Conservation (phyloP, 2,797 vertebrate genomes). For the Rhincodon typus region DNA sequence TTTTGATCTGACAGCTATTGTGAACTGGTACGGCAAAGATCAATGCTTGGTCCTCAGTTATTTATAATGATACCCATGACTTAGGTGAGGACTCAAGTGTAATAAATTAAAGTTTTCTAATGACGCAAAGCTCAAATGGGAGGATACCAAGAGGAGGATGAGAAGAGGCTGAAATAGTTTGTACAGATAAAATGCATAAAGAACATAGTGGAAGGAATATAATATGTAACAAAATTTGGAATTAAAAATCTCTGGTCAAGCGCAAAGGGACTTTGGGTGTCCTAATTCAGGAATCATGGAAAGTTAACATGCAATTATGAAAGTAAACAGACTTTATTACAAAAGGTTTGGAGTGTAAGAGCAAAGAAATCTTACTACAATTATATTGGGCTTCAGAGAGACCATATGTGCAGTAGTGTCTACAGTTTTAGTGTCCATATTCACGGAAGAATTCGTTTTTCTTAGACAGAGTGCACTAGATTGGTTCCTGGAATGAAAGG, state of each 20-base stretch:
- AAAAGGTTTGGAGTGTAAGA: background rate
- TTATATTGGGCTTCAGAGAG: background rate
- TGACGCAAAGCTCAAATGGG: background rate
- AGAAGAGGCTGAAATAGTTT: too few relatives aligned
- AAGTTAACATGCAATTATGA: background rate
- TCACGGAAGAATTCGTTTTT: background rate
- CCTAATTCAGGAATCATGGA: background rate
- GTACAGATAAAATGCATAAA: background rate
- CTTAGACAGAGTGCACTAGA: background rate
- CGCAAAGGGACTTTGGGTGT: too few relatives aligned
- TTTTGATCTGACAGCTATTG: too few relatives aligned
- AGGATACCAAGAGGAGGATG: background rate
- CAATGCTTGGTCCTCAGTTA: background rate
- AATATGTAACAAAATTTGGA: background rate
- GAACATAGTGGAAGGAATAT: background rate
- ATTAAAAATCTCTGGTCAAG: too few relatives aligned
- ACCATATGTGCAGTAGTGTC: background rate
- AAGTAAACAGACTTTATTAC: background rate
- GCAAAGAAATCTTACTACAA: background rate
- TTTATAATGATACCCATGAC: background rate
- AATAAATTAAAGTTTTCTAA: background rate
- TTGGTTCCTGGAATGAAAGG: background rate
- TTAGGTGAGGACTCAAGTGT: background rate
- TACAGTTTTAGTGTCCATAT: background rate
- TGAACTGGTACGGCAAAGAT: background rate